Evolutionary conservation across 2,113 vertebrate species (phyloP).

Genomic region (Australoheros scitulus): DNA sequence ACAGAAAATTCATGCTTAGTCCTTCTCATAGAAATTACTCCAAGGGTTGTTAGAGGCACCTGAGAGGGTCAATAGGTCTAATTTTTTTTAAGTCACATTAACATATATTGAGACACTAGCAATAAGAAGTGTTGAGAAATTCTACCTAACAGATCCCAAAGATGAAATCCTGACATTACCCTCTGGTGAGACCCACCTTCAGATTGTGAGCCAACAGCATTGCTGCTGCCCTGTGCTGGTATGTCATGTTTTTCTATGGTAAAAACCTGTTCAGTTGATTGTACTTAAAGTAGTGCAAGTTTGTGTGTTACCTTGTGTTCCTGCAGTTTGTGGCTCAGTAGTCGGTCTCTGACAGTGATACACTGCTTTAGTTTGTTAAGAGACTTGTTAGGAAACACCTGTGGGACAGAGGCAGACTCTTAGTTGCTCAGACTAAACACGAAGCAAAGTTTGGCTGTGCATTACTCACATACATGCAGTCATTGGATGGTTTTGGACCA

Average conservation of each 20-base stretch:
- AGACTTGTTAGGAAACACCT: slow-evolving; percentile 67
- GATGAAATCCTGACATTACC: background rate
- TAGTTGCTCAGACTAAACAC: background rate
- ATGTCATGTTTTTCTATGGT: background rate
- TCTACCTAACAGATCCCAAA: background rate
- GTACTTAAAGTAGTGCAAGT: background rate
- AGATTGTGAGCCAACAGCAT: background rate
- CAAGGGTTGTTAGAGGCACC: no score
- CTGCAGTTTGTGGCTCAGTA: slow-evolving; percentile 75
- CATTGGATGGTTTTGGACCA: background rate
- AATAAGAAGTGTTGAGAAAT: background rate
- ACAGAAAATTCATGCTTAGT: no score
- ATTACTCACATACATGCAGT: background rate
- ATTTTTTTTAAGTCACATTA: background rate
- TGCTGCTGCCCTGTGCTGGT: background rate
- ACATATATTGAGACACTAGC: background rate
- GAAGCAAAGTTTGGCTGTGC: background rate
- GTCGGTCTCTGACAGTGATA: slow-evolving; percentile 74
- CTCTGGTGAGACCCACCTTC: background rate
- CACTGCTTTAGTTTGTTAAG: slow-evolving; percentile 75
- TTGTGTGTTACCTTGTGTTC: slow-evolving; percentile 77
- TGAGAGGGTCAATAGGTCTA: no score
- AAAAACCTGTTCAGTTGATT: background rate
- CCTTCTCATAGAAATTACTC: no score
- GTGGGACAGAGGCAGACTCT: background rate